A percentile compares a stretch with the other conserved stretches of the same genome.
Evolutionary conservation across 2,113 vertebrate genomes (phyloP).

Genomic region (Calonectris borealis): DNA sequence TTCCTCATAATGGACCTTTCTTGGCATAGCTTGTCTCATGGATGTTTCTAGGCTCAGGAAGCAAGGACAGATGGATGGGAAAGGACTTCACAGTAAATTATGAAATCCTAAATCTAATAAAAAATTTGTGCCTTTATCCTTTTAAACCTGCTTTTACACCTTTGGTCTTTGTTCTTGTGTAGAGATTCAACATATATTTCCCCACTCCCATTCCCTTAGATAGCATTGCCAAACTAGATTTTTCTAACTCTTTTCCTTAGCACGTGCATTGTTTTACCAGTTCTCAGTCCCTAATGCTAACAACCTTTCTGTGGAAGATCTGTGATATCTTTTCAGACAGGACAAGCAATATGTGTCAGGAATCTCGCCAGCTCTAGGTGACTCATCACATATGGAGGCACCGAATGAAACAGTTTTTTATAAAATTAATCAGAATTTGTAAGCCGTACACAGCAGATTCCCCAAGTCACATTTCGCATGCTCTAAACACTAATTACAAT

Average conservation of each 20-base stretch:
- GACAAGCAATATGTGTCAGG: conserved; percentile 17
- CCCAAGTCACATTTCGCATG: conserved; percentile 38
- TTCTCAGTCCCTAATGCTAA: neutral
- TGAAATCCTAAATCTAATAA: neutral
- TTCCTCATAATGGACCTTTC: neutral
- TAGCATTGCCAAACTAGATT: neutral
- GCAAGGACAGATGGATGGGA: neutral
- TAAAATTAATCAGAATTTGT: conserved; percentile 44
- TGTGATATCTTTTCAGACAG: neutral
- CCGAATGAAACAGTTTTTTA: conserved; percentile 49
- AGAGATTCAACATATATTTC: neutral
- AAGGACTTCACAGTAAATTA: neutral
- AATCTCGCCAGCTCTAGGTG: neutral
- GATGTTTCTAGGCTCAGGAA: neutral
- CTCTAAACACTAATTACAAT: conserved; percentile 46
- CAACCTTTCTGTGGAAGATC: neutral
- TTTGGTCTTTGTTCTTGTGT: neutral
- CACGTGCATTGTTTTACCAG: neutral
- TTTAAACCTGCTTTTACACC: neutral
- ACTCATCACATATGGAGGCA: conserved; percentile 41
- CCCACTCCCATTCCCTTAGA: neutral
- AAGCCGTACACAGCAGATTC: conserved; percentile 3
- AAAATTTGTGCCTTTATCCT: neutral
- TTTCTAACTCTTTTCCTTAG: neutral
- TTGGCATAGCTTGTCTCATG: neutral